Evolutionary conservation across 2,113 vertebrate species (phyloP), one percentile per base, ranked within the genome.

Genomic region (Megatriorchis doriae): DNA sequence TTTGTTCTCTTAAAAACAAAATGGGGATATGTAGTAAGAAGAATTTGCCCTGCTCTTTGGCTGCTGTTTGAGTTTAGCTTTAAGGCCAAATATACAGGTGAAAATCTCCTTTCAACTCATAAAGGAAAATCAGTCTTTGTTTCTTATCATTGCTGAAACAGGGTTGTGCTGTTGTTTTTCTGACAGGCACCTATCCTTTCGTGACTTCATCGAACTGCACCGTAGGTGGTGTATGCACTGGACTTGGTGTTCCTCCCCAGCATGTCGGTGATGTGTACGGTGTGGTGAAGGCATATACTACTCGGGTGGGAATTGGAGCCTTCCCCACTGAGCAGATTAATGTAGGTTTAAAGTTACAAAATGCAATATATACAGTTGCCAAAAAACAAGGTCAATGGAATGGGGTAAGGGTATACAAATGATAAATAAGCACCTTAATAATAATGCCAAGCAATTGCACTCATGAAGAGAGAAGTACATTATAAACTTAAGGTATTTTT

Each of bases 191-290:
- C 3, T 99, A 99, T 96, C 99, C 99, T 26, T 99, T 99, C 9
- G 99, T 99, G 98, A 99, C 99, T 13, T 99, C 99, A 1, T 99
- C 99, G 40, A 99, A 99, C 98, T 99, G 99, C 98, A 99, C 99
- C 0, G 98, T 99, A 66, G 99, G 99, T 2, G 99, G 99, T 0
- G 99, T 99, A 2, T 99, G 99, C 97, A 99, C 99, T 0, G 99
- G 99, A 11, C 98, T 99, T 23, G 99, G 99, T 31, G 98, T 99
- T 88, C 99, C 99, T 4, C 99, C 99, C 4, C 98, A 99, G 88
- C 99, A 99, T 68, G 98, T 99, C 6, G 99, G 99, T 0, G 99
- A 99, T 0, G 99, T 99, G 66, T 99, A 99, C 7, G 99, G 99
- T 2, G 99, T 99, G 70, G 98, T 99, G n/a, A 99, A 99, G 96